These are phyloP conservation scores for Glyphotaelius pellucidus DNA, from an alignment of 2,888 invertebrate species.

Conservation along the genomic window DNA sequence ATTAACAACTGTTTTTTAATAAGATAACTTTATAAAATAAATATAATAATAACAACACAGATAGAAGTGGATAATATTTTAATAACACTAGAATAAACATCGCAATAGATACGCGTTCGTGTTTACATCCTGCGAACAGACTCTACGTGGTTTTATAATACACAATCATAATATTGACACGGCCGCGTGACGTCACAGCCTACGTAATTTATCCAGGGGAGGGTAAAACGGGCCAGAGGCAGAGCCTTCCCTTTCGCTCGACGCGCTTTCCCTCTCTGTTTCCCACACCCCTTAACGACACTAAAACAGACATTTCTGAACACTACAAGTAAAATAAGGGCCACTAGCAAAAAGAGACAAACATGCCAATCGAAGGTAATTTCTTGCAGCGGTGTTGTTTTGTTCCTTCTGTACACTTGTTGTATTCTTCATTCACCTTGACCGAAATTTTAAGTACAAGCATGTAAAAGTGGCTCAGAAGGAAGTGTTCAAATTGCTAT, in stretches of 20 bases:
- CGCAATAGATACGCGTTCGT: background rate
- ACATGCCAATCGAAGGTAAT: background rate
- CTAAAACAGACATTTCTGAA: background rate
- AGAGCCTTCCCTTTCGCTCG: conserved; percentile 28
- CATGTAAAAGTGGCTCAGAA: background rate
- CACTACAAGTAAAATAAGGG: background rate
- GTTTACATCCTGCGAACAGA: background rate
- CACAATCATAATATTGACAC: conserved; percentile 26
- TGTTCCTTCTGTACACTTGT: background rate
- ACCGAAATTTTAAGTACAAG: background rate
- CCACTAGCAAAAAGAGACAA: background rate
- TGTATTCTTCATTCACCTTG: background rate
- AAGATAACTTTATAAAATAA: background rate
- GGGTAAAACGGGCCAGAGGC: background rate
- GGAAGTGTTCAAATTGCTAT: background rate
- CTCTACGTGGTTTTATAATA: background rate
- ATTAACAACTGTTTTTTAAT: too few species aligned
- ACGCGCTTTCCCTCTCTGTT: conserved; percentile 43
- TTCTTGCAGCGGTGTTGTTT: background rate
- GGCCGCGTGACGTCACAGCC: conserved; percentile 7
- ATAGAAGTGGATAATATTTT: background rate
- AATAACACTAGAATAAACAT: background rate
- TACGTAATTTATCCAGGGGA: background rate
- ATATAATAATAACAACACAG: background rate
- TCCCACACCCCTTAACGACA: background rate